These are phyloP conservation scores for Aptenodytes forsteri DNA, from an alignment of 2,113 vertebrate genomes.

Conservation along the genomic window DNA sequence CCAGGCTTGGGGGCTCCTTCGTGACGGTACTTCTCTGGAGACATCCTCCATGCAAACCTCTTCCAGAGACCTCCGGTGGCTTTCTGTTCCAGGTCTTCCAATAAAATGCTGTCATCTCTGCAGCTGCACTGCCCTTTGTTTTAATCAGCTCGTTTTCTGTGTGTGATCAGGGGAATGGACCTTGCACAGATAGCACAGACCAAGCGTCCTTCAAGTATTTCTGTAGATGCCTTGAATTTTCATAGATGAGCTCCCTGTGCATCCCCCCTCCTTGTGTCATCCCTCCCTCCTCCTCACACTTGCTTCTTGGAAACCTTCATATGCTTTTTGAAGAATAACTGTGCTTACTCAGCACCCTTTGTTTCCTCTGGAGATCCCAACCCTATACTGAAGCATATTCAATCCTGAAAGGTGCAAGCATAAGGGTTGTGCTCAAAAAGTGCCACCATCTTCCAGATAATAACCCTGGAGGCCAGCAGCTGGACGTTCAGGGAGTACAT, in stretches of 20 bases:
- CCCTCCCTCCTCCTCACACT: not conserved
- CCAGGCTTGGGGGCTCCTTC: not conserved
- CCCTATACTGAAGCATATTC: not conserved
- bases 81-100: not conserved
- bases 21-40: not conserved
- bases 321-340: not conserved
- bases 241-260: not conserved
- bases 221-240: not conserved
- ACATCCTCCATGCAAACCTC: not conserved
- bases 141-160: not conserved
- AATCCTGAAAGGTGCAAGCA: not conserved
- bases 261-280: not conserved
- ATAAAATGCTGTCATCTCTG: not conserved
- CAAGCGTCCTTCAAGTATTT: not conserved
- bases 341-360: not conserved
- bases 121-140: not conserved
- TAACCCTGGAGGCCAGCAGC: not conserved
- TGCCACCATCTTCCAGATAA: not conserved
- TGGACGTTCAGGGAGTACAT: not conserved
- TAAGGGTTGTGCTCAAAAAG: not conserved
- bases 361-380: not conserved
- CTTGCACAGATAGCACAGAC: accelerated
- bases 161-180: not conserved
- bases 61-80: not conserved
- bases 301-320: not conserved